Evolutionary conservation across 1,140 invertebrate genomes (phyloP).

Genomic region (Maniola jurtina): DNA sequence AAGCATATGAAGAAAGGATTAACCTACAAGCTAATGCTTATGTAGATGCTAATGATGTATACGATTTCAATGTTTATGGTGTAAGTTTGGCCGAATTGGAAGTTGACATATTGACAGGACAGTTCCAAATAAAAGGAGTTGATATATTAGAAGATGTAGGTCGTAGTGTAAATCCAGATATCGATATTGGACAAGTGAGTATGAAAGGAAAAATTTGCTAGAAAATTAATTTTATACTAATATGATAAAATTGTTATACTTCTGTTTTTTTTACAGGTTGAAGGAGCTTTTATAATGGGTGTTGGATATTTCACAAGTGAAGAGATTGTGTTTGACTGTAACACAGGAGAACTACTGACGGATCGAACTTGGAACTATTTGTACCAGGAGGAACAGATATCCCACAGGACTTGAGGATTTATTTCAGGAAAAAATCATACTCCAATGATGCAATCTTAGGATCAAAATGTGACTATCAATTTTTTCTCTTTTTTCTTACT

Average conservation of each 20-base stretch:
- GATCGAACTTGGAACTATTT: slow-evolving; percentile 90
- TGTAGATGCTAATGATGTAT: slow-evolving; percentile 48
- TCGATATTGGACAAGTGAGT: slow-evolving; percentile 89
- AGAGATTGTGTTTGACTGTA: slow-evolving; percentile 82
- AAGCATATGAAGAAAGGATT: slow-evolving; percentile 77
- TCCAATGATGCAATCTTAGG: slow-evolving; percentile 81
- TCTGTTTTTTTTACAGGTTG: slow-evolving; percentile 53
- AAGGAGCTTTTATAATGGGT: slow-evolving; percentile 92
- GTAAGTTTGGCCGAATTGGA: slow-evolving; percentile 84
- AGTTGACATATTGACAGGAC: slow-evolving; percentile 88
- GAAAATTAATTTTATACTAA: too few species aligned
- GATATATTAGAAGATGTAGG: slow-evolving; percentile 89
- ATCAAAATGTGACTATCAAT: slow-evolving; percentile 82
- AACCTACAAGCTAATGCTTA: slow-evolving; percentile 74
- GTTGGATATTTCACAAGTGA: slow-evolving; percentile 88
- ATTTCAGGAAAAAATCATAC: slow-evolving; percentile 74
- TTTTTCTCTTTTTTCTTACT: too few species aligned
- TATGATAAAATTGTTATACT: too few species aligned
- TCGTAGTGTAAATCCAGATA: slow-evolving; percentile 84
- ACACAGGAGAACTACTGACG: slow-evolving; percentile 84
- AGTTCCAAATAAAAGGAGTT: slow-evolving; percentile 82
- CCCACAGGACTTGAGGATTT: slow-evolving; percentile 87
- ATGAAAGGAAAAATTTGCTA: too few species aligned
- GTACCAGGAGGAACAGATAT: slow-evolving; percentile 89
- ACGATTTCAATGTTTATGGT: slow-evolving; percentile 80